A percentile compares a stretch with the other conserved stretches of the same genome.
These are phyloP conservation scores for Aurelia coerulea DNA, from an alignment of 30 jellyfish, hydroid and myxozoan species.

Conservation along the genomic window DNA sequence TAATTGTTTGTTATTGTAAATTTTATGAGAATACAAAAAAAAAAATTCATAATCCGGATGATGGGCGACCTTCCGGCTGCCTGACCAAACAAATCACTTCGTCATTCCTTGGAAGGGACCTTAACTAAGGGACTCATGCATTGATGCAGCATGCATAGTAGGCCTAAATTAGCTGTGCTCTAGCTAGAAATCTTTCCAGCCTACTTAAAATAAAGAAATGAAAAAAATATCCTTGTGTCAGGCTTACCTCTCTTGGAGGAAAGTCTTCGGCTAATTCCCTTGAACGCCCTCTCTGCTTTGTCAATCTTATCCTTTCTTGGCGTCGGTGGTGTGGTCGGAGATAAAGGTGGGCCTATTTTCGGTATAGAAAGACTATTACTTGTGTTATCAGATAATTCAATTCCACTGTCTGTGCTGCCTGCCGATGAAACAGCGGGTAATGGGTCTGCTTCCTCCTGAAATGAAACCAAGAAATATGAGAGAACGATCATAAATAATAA, in stretches of 20 bases:
- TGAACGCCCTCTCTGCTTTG: constrained; percentile 53
- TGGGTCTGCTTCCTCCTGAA: constrained; percentile 91
- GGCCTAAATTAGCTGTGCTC: too few relatives aligned
- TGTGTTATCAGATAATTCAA: constrained; percentile 2
- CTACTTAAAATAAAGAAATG: too few relatives aligned
- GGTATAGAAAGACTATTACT: constrained; percentile 5
- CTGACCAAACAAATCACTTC: too few relatives aligned
- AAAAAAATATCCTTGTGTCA: too few relatives aligned
- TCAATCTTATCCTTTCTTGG: constrained; percentile 58
- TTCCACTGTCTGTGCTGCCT: constrained; percentile 31
- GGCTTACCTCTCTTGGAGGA: constrained; percentile 77
- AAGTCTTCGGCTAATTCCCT: constrained; percentile 71
- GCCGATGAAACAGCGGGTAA: constrained; percentile 70
- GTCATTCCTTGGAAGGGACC: too few relatives aligned
- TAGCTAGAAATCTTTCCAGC: too few relatives aligned
- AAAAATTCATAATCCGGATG: too few relatives aligned
- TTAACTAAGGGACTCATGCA: too few relatives aligned
- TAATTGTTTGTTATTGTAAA: too few relatives aligned
- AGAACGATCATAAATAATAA: neutral
- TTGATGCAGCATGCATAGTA: too few relatives aligned
- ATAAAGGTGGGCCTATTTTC: constrained; percentile 7
- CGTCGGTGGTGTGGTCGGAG: constrained; percentile 73
- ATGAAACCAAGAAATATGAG: neutral
- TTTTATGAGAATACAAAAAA: too few relatives aligned
- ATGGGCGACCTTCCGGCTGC: too few relatives aligned